Base-by-base conservation (phyloP, 2,113 vertebrate species). In the Sander lucioperca region DNA sequence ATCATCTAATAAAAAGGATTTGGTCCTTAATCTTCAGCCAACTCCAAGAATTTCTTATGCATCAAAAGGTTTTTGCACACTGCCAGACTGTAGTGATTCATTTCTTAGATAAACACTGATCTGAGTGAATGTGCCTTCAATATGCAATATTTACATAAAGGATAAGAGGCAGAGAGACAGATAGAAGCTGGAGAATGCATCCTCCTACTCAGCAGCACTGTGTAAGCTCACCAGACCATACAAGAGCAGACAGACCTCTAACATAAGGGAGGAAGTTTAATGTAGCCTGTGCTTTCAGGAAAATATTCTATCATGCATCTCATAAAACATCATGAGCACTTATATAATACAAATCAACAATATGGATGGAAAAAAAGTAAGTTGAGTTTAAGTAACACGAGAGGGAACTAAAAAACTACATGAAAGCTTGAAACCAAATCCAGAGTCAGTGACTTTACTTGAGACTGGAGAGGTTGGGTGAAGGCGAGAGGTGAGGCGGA, bases 181-280 rank as follows among this genome's bases (percentile, higher is more conserved):
- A 89, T 76, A 64, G 51, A 73, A 83, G 77, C 30, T 65, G 80
- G 62, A 82, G 84, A 90, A 86, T 47, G 74, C 71, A 68, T 86
- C 83, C 77, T 91, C 78, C 79, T 81, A 51, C 88, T 90, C 75
- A 67, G 82, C 66, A 79, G 85, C 63, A 78, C 85, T 87, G 86
- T 88, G 85, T 89, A 87, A 88, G 86, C 58, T 88, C 86, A 91
- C 79, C 82, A 88, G 88, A 91, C 82, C 74, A 21, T 86, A 70
- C 79, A 82, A 76, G 43, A 85, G 56, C 83, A 77, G 79, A 86
- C 83, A 86, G 77, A 86, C 45, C 61, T 69, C 73, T 0, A 77
- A 79, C 62, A 61, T 27, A 63, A 72, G 65, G 69, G 71, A 69
- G 53, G 71, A 85, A 67, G 53, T 85, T 87, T 88, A 90, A 88